Evolutionary conservation across 37 sponge, comb jelly and placozoan species (phyloP), one percentile per base, ranked within the genome.

Genomic region (Agelas oroides): DNA sequence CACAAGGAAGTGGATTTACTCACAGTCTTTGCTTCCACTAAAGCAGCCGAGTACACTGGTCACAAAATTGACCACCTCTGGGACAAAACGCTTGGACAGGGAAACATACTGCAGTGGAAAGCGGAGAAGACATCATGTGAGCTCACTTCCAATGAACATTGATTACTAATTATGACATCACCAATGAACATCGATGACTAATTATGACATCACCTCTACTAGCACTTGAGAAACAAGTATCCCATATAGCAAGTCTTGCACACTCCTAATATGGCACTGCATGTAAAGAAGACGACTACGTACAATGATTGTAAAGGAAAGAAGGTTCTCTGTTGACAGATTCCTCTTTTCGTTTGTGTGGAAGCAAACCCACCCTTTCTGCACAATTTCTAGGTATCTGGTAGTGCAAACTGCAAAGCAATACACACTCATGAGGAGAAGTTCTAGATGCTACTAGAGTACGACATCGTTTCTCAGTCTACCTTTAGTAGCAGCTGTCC

Each of bases 41-140:
- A 77, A 76, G 28, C 67, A 82, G 0, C 66, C 82, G 0, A 83
- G 6, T 23, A 77, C 13, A 52, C 84, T 90, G 21, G 82, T 75
- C 52, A 94, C 41, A 24, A 76, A 91, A 72, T 86, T 88, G 33
- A 91, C 55, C 19, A 91, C 54, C 62, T 94, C 95, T 35, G 95
- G 95, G 1, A 91, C 71, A 66, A 80, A 88, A 46, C 93, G 67
- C 61, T 91, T 87, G 14, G 95, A 91, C 5, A 64, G 33, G 16
- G 76, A 34, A 35, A 90, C 58, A 33, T 74, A 91, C 95, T 94
- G 77, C 37, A 60, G 46, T 8, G 0, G 36, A 25, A 59, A n/a
- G n/a, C n/a, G n/a, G n/a, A n/a, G n/a, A n/a, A n/a, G n/a, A n/a
- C n/a, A n/a, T n/a, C n/a, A n/a, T n/a, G 36, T 34, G 41, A 36